These are phyloP conservation scores for Hucho hucho DNA, from an alignment of 2,113 vertebrate species.

Conservation along the genomic window DNA sequence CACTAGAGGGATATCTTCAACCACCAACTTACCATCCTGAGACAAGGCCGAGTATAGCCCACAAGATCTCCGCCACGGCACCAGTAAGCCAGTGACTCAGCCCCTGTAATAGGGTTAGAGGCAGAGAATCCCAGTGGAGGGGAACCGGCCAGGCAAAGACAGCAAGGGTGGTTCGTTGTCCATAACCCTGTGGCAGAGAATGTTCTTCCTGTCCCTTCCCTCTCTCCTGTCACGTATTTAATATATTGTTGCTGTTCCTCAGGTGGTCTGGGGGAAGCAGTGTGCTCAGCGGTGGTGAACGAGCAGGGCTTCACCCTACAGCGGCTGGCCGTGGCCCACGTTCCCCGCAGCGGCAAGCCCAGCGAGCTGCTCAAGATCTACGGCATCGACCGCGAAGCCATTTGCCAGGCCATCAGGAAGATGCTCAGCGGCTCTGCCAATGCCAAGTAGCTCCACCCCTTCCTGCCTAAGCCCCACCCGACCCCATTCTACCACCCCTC, in stretches of 20 bases:
- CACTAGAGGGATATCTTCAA: no score
- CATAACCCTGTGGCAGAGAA: no score
- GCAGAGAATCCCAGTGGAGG: no score
- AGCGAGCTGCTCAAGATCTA: slow-evolving; percentile 89
- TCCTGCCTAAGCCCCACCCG: slow-evolving; percentile 23
- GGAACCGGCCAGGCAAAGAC: no score
- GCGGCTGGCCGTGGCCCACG: slow-evolving; percentile 82
- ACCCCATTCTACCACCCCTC: slow-evolving; percentile 26
- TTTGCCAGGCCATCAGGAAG: slow-evolving; percentile 80
- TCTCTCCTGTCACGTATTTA: not conserved
- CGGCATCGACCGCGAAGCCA: slow-evolving; percentile 90
- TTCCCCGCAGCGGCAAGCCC: slow-evolving; percentile 87
- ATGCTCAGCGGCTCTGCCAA: slow-evolving; percentile 81
- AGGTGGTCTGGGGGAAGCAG: slow-evolving; percentile 88
- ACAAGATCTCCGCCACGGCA: no score
- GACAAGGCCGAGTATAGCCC: no score
- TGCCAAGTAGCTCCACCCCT: slow-evolving; percentile 71
- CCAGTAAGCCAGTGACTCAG: no score
- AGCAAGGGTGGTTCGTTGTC: no score
- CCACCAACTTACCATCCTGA: no score
- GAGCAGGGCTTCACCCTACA: slow-evolving; percentile 80
- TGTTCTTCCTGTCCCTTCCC: not conserved
- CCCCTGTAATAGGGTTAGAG: no score
- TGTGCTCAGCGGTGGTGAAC: slow-evolving; percentile 77
- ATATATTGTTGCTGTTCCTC: slow-evolving; percentile 15